Evolutionary conservation across 2,797 vertebrate genomes (phyloP), one percentile per base, ranked within the genome.

Genomic region (Hafferia zeledoni): DNA sequence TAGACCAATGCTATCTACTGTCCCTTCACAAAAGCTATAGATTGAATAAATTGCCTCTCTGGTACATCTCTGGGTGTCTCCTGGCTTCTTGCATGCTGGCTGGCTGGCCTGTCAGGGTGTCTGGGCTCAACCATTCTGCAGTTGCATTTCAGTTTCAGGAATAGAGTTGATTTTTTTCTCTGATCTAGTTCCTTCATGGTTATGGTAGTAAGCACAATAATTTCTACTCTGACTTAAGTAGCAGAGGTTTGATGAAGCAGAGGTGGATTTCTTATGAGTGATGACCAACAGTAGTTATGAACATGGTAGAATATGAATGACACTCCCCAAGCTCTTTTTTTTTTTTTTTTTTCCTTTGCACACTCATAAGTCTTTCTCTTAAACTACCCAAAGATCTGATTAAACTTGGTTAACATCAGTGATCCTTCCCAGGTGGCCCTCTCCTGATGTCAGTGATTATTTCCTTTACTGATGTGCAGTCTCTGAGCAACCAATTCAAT

Each of bases 61-160:
- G 61, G 8, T 49, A 5, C 37, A 61, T 30, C 0, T 2, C 24
- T 2, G 0, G 35, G 23, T 67, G 23, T 22, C 20, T 65, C 28
- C 49, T 22, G 47, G 35, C 10, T 76, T 15, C 46, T 28, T 9
- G 8, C 0, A 0, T 64, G 7, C 17, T 3, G 2, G 4, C 17
- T 3, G 2, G 4, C 31, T 52, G 27, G 28, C 33, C 35, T 75
- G 68, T 52, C n/a, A 25, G 44, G 3, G 5, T 41, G 13, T 39
- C 6, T 10, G 19, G 19, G 9, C 41, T 83, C 30, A 50, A 17
- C 22, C 15, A 6, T 68, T 74, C 19, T 44, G 22, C 64, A 56
- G 37, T 18, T 50, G 19, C 23, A 23, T 65, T 80, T 85, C 39
- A 5, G 3, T 71, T 74, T 63, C 57, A 68, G 39, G 46, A 70